These are phyloP conservation scores for Sander lucioperca DNA, from an alignment of 2,113 vertebrate genomes.

Conservation along the genomic window DNA sequence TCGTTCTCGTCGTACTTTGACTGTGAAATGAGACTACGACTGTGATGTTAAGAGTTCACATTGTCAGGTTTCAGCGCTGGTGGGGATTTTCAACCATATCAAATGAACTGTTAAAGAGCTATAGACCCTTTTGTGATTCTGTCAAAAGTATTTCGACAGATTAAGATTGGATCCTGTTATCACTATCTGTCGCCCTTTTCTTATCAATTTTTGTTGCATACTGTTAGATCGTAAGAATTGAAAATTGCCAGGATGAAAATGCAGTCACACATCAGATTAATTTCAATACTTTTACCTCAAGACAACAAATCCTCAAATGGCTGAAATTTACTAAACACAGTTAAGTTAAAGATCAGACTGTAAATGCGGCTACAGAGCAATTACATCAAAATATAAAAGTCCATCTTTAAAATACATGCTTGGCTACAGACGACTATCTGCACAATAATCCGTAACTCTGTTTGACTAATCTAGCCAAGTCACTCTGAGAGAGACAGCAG, in stretches of 20 bases:
- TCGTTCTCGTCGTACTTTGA: conserved; percentile 43
- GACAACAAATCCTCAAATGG: neutral
- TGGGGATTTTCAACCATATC: conserved; percentile 59
- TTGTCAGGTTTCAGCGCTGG: conserved; percentile 50
- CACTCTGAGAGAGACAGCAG: conserved; percentile 39
- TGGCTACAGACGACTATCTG: conserved; percentile 17
- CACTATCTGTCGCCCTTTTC: conserved; percentile 23
- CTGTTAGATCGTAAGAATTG: neutral
- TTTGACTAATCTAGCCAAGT: conserved; percentile 56
- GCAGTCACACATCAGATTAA: conserved; percentile 24
- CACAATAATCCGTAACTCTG: conserved; percentile 25
- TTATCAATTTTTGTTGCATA: conserved; percentile 44
- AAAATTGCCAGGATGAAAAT: conserved; percentile 30
- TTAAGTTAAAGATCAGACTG: neutral
- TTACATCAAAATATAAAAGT: conserved; percentile 14
- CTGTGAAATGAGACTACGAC: conserved; percentile 58
- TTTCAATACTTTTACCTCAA: neutral
- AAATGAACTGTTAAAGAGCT: conserved; percentile 56
- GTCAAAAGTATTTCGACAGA: conserved; percentile 38
- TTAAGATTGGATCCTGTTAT: conserved; percentile 46
- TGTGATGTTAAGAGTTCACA: conserved; percentile 61
- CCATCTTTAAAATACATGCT: conserved; percentile 15
- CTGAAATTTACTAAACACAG: neutral
- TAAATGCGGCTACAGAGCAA: neutral
- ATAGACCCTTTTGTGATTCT: conserved; percentile 44